Evolutionary conservation across 2,797 vertebrate species (phyloP), one percentile per base, ranked within the genome.

Genomic region (Pangasius macronema): DNA sequence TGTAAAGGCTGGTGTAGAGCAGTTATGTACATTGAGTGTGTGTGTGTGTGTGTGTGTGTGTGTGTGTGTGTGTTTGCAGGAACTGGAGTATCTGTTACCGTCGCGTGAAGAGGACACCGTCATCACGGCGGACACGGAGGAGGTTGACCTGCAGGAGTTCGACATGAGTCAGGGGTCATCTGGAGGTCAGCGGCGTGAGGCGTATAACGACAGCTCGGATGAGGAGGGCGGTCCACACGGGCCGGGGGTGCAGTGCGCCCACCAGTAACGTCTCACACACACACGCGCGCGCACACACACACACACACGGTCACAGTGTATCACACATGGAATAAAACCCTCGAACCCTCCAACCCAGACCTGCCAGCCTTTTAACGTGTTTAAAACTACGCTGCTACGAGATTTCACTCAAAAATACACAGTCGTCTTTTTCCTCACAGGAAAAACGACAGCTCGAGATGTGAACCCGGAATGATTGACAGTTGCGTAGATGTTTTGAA

Each of bases 171-270:
- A 96, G 91, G 97, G 98, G 83, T 97, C 96, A 30, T 96, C 96
- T 87, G 95, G 97, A 27, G 97, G 98, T 89, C 97, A 97, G 91
- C 96, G 98, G 89, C 96, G 97, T 85, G 98, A 99, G 93, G 98
- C 97, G 61, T 99, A 99, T 89, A 98, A 99, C 0, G 98, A 99
- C 95, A 99, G 98, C 92, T 99, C 98, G 73, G 98, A 99, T 90
- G 98, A 99, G 87, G 98, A 99, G 93, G 96, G 96, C 9, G 96
- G 97, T 89, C 98, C 98, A 86, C 98, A 99, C 55, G 98, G 99
- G 87, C 98, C 97, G 59, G 98, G 99, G 91, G 99, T 99, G 92
- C 99, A 99, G 94, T 99, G 98, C 86, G 98, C 98, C 93, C 98
- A 99, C 93, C 98, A 99, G 96, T 99, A 98, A 95, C 85, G 90